Evolutionary conservation across 92 coral and sea anemone genomes (phyloP).

Genomic region (Diadumene lineata): DNA sequence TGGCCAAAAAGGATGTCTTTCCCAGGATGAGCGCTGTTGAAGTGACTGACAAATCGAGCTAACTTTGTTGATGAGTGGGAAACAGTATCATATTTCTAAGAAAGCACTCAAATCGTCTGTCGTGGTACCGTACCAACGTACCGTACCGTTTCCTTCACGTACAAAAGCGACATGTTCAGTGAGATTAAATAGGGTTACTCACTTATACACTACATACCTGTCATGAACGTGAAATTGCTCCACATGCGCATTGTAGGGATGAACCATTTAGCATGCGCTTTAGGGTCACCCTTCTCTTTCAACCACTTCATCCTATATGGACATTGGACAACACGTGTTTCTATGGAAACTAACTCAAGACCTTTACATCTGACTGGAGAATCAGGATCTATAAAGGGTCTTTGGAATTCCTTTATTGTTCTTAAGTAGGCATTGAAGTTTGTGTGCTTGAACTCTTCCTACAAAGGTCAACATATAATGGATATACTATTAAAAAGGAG

Average conservation of each 20-base stretch:
- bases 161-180: too few relatives aligned
- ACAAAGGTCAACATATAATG: background rate
- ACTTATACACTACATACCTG: conserved; percentile 58
- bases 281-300: conserved; percentile 65
- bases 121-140: too few relatives aligned
- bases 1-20: too few relatives aligned
- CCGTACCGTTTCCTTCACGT: too few relatives aligned
- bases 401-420: conserved; percentile 60
- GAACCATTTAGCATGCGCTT: conserved; percentile 61
- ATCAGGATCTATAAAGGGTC: conserved; percentile 53
- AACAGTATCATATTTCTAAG: background rate
- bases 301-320: conserved; percentile 67
- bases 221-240: conserved; percentile 62
- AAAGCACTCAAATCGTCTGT: too few relatives aligned
- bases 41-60: background rate
- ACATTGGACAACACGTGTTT: conserved; percentile 62
- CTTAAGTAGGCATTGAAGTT: conserved; percentile 62
- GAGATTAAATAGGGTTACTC: too few relatives aligned
- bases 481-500: background rate
- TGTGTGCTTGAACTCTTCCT: conserved; percentile 71
- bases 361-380: conserved; percentile 72
- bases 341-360: conserved; percentile 72
- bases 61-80: too few relatives aligned
- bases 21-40: too few relatives aligned
- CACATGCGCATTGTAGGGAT: conserved; percentile 65